These are phyloP conservation scores for Nasonovia ribisnigri DNA, from an alignment of 2,888 invertebrate genomes.

Conservation along the genomic window DNA sequence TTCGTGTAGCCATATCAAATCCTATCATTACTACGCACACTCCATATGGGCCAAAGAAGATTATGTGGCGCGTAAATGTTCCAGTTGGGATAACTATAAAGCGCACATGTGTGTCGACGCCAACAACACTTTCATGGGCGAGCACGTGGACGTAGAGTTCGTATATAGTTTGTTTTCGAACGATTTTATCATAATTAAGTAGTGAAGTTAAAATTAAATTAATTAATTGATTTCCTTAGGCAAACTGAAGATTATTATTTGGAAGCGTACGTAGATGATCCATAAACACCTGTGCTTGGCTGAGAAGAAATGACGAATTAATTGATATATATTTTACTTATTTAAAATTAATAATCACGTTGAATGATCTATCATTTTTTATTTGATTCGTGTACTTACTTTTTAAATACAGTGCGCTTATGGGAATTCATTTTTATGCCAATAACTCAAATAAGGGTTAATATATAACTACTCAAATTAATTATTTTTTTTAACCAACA, in stretches of 20 bases:
- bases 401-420: not conserved
- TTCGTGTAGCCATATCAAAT: conserved; percentile 48
- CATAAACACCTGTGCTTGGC: not conserved
- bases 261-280: not conserved
- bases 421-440: not conserved
- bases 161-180: not conserved
- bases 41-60: conserved; percentile 49
- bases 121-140: conserved; percentile 35
- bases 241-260: conserved; percentile 36
- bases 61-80: not conserved
- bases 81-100: conserved; percentile 20
- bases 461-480: not conserved
- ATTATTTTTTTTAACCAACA: not conserved
- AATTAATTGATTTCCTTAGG: not conserved
- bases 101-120: not conserved
- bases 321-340: not conserved
- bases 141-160: conserved; percentile 33
- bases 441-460: no score
- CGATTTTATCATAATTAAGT: not conserved
- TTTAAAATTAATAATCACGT: not conserved
- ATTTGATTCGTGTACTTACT: not conserved
- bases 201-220: not conserved
- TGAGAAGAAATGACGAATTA: not conserved
- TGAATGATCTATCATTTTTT: not conserved
- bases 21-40: conserved; percentile 49